Evolutionary conservation across 2,113 vertebrate species (phyloP), one percentile per base, ranked within the genome.

Genomic region (Leiothrix lutea): DNA sequence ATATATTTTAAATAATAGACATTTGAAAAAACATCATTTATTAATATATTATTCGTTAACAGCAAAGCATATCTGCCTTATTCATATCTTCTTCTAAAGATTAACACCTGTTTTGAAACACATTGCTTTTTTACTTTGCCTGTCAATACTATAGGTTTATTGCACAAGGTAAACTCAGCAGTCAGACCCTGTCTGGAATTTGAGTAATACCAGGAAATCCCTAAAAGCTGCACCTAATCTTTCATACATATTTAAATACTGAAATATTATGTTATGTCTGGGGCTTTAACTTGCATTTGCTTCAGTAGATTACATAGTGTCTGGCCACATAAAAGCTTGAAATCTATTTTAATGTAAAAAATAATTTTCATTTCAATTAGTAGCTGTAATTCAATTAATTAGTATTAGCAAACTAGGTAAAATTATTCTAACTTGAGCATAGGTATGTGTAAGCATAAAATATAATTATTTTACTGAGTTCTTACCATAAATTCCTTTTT

Each of bases 241-340:
- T 96, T 95, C 93, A 96, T 96, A 91, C 74, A 91, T 97, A 89
- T 97, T 97, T 97, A 97, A 97, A 85, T 93, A 88, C 61, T 36
- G 40, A 20, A 75, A 90, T 79, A 73, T 50, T 40, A 47, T 75
- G 40, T 66, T 94, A 77, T 8, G 16, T 96, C 84, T 94, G 36
- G 67, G 51, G 54, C 51, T 95, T 90, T 89, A 67, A 77, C 38
- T 95, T 86, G 29, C 47, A 82, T 91, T 93, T 54, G 24, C 12
- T 87, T 86, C n/a, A 78, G 29, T 78, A 62, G 67, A 87, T 91
- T 88, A 69, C 53, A 86, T 80, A 70, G 12, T 38, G 79, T 83
- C 85, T 95, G 62, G 33, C 9, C 22, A 50, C 77, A 85, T 62
- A 85, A 91, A 94, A 73, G 20, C 22, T 19, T 75, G 25, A 90